These are phyloP conservation scores for Drepana falcataria DNA, from an alignment of 2,888 invertebrate species.

Conservation along the genomic window DNA sequence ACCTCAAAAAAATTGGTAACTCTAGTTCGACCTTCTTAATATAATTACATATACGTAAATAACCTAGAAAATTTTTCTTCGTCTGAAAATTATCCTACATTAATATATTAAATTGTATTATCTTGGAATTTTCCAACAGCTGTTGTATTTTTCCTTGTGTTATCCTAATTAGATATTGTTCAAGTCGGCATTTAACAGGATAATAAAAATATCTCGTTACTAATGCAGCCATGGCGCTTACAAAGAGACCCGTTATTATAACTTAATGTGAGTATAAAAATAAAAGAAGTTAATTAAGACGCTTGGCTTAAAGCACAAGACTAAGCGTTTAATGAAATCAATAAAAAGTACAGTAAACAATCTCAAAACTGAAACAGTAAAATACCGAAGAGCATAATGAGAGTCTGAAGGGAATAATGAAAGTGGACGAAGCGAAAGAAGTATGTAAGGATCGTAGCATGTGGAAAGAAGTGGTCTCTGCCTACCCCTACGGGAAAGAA, in stretches of 20 bases:
- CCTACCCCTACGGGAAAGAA: no score
- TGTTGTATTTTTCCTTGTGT: neutral
- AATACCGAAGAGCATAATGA: no score
- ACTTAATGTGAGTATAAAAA: conserved; percentile 23
- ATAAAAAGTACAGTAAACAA: no score
- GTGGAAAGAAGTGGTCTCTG: no score
- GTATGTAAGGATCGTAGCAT: no score
- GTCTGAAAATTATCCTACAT: neutral
- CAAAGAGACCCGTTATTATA: conserved; percentile 26
- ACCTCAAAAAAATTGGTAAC: no score
- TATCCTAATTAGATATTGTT: neutral
- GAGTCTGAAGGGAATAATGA: no score
- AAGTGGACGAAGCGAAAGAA: no score
- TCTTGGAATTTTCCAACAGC: neutral
- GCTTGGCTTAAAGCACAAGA: conserved; percentile 5
- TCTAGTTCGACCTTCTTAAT: no score
- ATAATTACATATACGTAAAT: no score
- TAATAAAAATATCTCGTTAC: conserved; percentile 1
- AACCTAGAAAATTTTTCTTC: no score
- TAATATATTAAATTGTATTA: neutral
- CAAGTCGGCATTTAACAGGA: neutral
- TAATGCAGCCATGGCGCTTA: conserved; percentile 16
- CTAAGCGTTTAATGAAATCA: neutral
- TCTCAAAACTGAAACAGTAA: no score
- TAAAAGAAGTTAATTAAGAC: conserved; percentile 31